Base-by-base conservation (phyloP, 2,888 invertebrate species). In the Morpho achilles region DNA sequence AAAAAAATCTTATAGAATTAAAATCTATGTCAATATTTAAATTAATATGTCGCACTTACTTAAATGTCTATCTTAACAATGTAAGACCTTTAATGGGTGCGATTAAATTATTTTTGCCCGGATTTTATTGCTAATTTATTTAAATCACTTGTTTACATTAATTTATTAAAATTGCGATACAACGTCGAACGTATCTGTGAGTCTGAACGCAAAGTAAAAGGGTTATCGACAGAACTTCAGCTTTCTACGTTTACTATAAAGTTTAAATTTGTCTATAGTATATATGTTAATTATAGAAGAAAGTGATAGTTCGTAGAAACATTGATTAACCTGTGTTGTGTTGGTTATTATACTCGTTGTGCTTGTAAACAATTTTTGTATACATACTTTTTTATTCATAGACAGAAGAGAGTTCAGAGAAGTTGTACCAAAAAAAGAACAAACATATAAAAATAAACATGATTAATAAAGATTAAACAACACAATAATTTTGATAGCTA, bases 91-190 rank as follows among this genome's bases (percentile, higher is more conserved):
- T 55, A 58, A 53, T 48, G 43, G 42, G 55, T 58, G 50, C 50
- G 47, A 56, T 60, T 47, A 57, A 59, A 45, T 51, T 60, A 58
- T 62, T 60, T 58, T 53, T 54, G 57, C 22, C 63, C 46, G 50
- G n/a, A 54, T 56, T 64, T 66, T 69, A 79, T 75, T 74, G 79
- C 74, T 75, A 79, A 82, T 82, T 84, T 84, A 84, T 83, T 82
- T 72, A 80, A 84, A 84, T 82, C 70, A 67, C 64, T 59, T 53
- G 60, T 63, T 63, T 65, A 61, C 61, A 64, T 67, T 67, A 68
- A 67, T 72, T 69, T 66, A 70, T 67, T 69, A 66, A 69, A 69
- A 67, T 68, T 69, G 64, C 58, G 48, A 53, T 46, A 53, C 57
- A 58, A 58, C 50, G 57, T 60, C 58, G 43, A 45, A 64, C 16